Conservation (phyloP, 2,797 vertebrate species). For the Periparus ater region DNA sequence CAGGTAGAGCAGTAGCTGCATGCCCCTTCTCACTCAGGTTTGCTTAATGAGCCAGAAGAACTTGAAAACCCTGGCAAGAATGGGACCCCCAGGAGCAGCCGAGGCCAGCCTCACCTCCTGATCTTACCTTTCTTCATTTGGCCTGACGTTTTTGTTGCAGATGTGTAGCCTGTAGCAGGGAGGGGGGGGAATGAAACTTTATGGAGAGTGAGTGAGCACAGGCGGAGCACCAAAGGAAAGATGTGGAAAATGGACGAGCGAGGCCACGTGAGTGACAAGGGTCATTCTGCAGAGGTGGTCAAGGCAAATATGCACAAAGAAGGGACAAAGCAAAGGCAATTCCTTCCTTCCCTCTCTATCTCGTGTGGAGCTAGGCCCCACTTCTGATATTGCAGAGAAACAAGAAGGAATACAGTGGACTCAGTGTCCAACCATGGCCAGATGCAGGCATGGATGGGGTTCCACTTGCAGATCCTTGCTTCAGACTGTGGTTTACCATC, state of each 20-base stretch:
- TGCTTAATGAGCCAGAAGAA: conserved; percentile 72
- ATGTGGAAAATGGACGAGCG: background rate
- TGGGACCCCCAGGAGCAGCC: conserved; percentile 57
- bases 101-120: conserved; percentile 1
- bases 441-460: background rate
- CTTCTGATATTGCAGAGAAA: background rate
- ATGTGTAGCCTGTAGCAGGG: background rate
- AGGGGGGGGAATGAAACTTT: conserved; percentile 7
- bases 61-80: conserved; percentile 41
- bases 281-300: background rate
- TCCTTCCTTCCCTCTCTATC: background rate
- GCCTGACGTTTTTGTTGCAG: conserved; percentile 50
- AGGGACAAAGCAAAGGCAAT: background rate
- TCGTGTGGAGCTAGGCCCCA: background rate
- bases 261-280: background rate
- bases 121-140: conserved; percentile 64
- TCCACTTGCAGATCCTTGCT: background rate
- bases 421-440: accelerated
- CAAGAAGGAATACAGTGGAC: background rate
- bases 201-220: background rate
- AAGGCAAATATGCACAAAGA: background rate
- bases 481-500: background rate
- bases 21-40: conserved; percentile 39
- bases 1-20: conserved; percentile 35
- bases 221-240: background rate